These are phyloP conservation scores for Pseudopodoces humilis DNA, from an alignment of 2,113 vertebrate species.

Conservation along the genomic window DNA sequence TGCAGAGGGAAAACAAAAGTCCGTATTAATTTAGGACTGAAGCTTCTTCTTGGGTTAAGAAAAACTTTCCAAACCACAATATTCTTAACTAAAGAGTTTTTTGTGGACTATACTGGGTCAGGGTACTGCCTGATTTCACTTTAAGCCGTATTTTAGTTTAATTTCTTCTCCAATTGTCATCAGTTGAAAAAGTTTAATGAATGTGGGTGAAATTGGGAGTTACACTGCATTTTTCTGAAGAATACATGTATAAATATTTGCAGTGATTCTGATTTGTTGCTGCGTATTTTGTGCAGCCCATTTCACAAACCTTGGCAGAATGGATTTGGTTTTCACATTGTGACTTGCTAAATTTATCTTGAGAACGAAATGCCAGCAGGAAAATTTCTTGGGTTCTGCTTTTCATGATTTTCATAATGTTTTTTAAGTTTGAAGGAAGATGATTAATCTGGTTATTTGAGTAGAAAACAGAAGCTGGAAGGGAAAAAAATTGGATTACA, in stretches of 20 bases:
- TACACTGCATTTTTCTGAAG: not conserved
- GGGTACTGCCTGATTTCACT: not conserved
- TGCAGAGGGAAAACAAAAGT: not conserved
- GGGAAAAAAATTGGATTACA: not conserved
- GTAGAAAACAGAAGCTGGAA: not conserved
- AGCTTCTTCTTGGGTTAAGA: not conserved
- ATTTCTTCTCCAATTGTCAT: not conserved
- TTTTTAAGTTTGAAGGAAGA: not conserved
- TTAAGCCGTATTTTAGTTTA: not conserved
- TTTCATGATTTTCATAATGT: not conserved
- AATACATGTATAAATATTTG: not conserved
- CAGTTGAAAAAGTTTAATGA: not conserved
- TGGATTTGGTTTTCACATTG: not conserved
- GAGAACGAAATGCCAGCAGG: not conserved
- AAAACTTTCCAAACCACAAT: not conserved
- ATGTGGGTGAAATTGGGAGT: not conserved
- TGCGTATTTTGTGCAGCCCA: not conserved
- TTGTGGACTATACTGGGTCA: accelerated
- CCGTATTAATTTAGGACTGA: not conserved
- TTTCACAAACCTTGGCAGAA: not conserved
- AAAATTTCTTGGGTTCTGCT: not conserved
- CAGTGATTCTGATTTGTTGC: not conserved
- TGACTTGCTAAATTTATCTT: not conserved
- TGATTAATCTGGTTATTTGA: not conserved
- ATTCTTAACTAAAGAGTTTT: not conserved